Percentiles rank a stretch among this genome's conserved stretches.
Evolutionary conservation across 2,888 invertebrate genomes (phyloP).

Genomic region (Pyrgus malvae): DNA sequence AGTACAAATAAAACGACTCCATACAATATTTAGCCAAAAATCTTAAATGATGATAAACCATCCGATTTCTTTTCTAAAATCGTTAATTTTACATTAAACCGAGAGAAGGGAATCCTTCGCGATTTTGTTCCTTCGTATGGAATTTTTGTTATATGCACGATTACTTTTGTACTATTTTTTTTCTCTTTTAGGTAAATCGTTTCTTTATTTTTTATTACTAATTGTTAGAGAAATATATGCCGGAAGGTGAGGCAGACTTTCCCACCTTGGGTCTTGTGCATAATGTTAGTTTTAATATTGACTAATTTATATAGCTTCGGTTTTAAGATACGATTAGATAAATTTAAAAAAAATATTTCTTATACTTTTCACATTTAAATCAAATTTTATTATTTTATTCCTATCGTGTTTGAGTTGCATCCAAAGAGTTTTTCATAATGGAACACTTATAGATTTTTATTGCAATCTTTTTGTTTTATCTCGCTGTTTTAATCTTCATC

Average conservation of each 20-base stretch:
- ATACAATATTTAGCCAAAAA: constrained; percentile 33
- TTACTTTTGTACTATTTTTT: constrained; percentile 25
- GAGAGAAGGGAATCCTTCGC: constrained; percentile 1
- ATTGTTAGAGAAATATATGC: constrained; percentile 68
- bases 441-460: no score
- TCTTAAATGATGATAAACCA: constrained; percentile 14
- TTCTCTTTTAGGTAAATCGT: constrained; percentile 47
- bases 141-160: constrained; percentile 23
- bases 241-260: constrained; percentile 69
- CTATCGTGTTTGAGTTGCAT: no score
- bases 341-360: no score
- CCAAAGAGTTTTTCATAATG: no score
- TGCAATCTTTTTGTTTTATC: no score
- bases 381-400: no score
- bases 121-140: constrained; percentile 21
- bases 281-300: constrained; percentile 17
- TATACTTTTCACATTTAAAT: no score
- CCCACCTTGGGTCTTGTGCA: constrained; percentile 57
- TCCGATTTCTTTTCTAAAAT: constrained; percentile 26
- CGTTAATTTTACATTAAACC: constrained; percentile 28
- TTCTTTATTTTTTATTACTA: constrained; percentile 49
- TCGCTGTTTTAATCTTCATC: no score
- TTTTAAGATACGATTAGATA: no score
- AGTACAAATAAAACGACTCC: constrained; percentile 32
- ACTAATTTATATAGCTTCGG: constrained; percentile 4